Base-by-base conservation (phyloP, 2,888 invertebrate species). In the Volucella zonaria region DNA sequence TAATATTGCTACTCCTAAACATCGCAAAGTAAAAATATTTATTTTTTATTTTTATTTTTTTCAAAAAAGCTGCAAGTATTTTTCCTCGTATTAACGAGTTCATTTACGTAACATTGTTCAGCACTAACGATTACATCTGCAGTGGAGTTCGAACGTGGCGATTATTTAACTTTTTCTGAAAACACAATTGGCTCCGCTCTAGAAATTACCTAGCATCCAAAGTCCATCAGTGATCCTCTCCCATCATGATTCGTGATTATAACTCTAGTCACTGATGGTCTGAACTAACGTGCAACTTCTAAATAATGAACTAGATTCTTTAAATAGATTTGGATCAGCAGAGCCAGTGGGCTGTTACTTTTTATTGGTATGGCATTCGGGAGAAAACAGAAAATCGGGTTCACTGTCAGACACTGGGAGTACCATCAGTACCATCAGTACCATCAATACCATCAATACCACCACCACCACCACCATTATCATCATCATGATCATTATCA, bases 251-350 rank as follows among this genome's bases (percentile, higher is more conserved):
- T 59, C 40, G 11, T 51, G 51, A 73, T 52, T 52, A 62, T 61
- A 66, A 14, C 2, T 8, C 47, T 23, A 9, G 10, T 4, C 3
- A 6, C 6, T 31, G 31, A 31, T 31, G 31, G 31, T 23, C 18
- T 64, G 10, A 11, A 40, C 10, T 43, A 43, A 8, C 11, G 23
- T 4, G 9, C 38, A 18, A 12, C 64, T 58, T 62, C 51, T 42
- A 31, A 79, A 79, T 59, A 56, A 66, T 79, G 79, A 67, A 79
- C 79, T 73, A 66, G 73, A 79, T 79, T 79, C 73, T 23, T 9
- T 67, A 79, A 79, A 79, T 79, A 73, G 79, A 79, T 66, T 73
- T 59, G 15, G 71, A 78, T 66, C 71, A 52, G 31, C 31, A 31
- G 31, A 6, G 31, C 6, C 4, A 40, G 56, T 14, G 58, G n/a